Evolutionary conservation across 2,888 invertebrate species (phyloP).

Genomic region (Ametastegia equiseti): DNA sequence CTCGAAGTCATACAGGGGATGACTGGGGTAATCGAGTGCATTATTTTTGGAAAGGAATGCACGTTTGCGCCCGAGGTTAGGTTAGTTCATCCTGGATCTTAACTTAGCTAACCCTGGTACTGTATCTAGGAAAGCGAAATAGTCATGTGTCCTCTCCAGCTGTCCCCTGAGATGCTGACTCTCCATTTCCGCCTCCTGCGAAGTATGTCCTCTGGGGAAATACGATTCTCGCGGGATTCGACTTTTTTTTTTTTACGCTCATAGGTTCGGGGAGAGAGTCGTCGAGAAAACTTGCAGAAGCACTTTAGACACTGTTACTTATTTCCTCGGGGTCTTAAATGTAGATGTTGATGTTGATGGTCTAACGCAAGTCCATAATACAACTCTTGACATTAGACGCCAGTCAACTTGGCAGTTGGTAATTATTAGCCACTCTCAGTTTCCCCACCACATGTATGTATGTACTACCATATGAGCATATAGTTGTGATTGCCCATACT

Average conservation of each 20-base stretch:
- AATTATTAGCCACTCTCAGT: constrained; percentile 17
- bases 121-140: not conserved
- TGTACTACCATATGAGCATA: no score
- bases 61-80: not conserved
- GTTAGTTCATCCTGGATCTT: not conserved
- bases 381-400: not conserved
- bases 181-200: constrained; percentile 2
- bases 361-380: not conserved
- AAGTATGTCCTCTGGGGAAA: constrained; percentile 8
- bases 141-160: constrained; percentile 14
- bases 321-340: not conserved
- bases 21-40: constrained; percentile 17
- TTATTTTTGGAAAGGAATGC: constrained; percentile 30
- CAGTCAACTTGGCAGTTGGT: not conserved
- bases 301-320: not conserved
- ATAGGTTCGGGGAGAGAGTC: no score
- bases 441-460: not conserved
- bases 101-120: not conserved
- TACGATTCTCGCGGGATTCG: constrained; percentile 14
- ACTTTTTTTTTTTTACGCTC: not conserved
- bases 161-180: constrained; percentile 28
- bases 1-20: constrained; percentile 10
- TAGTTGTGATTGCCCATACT: not conserved
- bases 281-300: constrained; percentile 16
- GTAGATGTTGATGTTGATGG: not conserved